Percentiles rank a stretch among this genome's conserved stretches.
phyloP scores from a whole-genome alignment of 2,888 invertebrate genomes.

The Tanaodytes sp. region DNA sequence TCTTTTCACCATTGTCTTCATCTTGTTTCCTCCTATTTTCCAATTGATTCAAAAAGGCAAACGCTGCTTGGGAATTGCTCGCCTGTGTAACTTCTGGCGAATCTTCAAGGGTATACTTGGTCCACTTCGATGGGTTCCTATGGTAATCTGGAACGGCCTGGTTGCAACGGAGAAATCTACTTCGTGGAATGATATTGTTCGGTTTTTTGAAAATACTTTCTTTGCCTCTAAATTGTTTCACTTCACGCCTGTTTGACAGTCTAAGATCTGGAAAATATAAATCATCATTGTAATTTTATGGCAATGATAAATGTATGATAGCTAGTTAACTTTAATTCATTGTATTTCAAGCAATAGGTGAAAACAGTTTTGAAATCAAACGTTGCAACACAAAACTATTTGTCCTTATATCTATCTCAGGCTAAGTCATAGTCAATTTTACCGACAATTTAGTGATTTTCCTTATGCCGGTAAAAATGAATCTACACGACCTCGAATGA shows the following conservation, averaged over 20 bases:
- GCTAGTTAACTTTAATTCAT: no score
- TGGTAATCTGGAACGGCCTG: conserved; percentile 74
- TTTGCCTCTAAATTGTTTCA: conserved; percentile 79
- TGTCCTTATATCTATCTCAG: no score
- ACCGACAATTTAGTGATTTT: no score
- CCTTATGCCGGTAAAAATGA: no score
- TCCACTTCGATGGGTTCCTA: conserved; percentile 87
- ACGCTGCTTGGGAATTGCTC: conserved; percentile 83
- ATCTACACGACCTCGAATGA: no score
- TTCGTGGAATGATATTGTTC: conserved; percentile 77
- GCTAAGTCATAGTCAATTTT: no score
- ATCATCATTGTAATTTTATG: no score
- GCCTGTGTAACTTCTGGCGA: conserved; percentile 84
- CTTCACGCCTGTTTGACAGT: conserved; percentile 73
- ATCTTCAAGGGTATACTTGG: conserved; percentile 85
- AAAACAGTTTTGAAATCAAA: no score
- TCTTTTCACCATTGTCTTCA: conserved; percentile 54
- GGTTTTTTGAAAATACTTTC: conserved; percentile 88
- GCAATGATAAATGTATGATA: no score
- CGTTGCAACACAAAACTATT: no score
- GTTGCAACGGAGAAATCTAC: conserved; percentile 65
- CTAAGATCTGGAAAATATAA: conserved; percentile 13
- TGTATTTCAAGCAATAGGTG: no score
- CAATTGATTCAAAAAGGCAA: conserved; percentile 82
- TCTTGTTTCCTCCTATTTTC: conserved; percentile 71